phyloP scores from a whole-genome alignment of 1,140 invertebrate species.

The Stegodyphus mimosarum region DNA sequence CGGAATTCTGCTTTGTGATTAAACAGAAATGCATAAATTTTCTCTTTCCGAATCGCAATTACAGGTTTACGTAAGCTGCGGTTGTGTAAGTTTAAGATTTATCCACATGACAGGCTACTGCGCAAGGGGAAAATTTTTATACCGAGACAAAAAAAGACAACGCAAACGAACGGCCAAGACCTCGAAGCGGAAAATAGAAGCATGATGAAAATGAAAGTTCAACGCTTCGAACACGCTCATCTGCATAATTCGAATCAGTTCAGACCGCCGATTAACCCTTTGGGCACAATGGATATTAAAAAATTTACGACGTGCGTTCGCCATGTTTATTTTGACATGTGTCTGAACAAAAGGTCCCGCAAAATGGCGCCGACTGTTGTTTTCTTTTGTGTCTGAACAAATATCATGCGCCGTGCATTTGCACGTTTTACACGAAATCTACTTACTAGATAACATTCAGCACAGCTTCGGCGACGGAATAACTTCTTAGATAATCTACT shows the following conservation, averaged over 20 bases:
- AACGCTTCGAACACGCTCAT: conserved; percentile 19
- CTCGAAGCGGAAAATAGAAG: too few relatives aligned
- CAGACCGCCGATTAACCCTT: not conserved
- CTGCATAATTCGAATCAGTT: conserved; percentile 22
- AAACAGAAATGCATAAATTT: too few relatives aligned
- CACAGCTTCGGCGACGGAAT: too few relatives aligned
- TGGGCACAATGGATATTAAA: conserved; percentile 6
- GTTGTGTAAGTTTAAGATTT: too few relatives aligned
- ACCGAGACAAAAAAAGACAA: too few relatives aligned
- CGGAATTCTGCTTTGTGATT: too few relatives aligned
- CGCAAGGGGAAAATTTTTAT: too few relatives aligned
- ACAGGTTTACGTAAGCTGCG: too few relatives aligned
- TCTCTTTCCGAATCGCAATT: too few relatives aligned
- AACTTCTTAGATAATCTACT: too few relatives aligned
- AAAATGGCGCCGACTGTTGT: not conserved
- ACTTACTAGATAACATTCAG: not conserved
- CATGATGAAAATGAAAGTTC: not conserved
- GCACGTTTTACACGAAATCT: not conserved
- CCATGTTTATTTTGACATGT: not conserved
- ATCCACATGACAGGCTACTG: too few relatives aligned
- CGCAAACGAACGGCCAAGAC: too few relatives aligned
- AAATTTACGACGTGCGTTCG: conserved; percentile 1
- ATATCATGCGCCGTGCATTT: not conserved
- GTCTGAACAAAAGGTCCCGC: not conserved
- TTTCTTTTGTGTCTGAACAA: not conserved